Conservation (phyloP, 2,888 invertebrate species). For the Dusona sp. region DNA sequence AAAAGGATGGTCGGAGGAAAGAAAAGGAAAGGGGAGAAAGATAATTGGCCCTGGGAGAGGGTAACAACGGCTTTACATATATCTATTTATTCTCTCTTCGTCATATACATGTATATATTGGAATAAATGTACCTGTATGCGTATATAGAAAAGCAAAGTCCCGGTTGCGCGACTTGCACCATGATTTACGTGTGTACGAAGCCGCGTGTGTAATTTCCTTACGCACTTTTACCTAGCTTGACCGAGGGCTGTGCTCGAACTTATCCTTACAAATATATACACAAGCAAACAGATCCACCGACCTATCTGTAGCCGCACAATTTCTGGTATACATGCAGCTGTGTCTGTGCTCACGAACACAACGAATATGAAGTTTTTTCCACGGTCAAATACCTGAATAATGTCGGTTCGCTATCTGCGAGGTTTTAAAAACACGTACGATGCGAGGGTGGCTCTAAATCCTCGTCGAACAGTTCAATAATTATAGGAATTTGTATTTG, state of each 20-base stretch:
- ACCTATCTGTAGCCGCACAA: conserved; percentile 2
- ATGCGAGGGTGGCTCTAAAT: conserved; percentile 73
- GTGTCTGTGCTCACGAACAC: conserved; percentile 34
- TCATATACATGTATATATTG: background rate
- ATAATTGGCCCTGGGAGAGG: conserved; percentile 77
- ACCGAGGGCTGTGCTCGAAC: conserved; percentile 37
- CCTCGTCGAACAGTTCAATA: conserved; percentile 62
- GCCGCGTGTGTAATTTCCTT: conserved; percentile 68
- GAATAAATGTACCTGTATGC: conserved; percentile 21
- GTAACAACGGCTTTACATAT: conserved; percentile 80
- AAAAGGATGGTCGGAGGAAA: conserved; percentile 52
- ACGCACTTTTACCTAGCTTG: conserved; percentile 60
- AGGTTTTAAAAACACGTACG: conserved; percentile 62
- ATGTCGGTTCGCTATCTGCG: conserved; percentile 66
- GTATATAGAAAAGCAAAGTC: conserved; percentile 31
- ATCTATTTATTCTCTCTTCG: conserved; percentile 49
- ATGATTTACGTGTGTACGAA: conserved; percentile 69
- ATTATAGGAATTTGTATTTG: conserved; percentile 62
- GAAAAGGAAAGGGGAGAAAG: conserved; percentile 72
- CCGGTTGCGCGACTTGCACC: conserved; percentile 56
- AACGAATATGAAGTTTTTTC: conserved; percentile 44
- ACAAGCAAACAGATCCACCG: background rate
- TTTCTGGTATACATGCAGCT: background rate
- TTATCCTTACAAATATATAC: conserved; percentile 23
- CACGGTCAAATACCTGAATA: conserved; percentile 69